phyloP scores from a whole-genome alignment of 2,113 vertebrate genomes.

The Halcyon malimbica region DNA sequence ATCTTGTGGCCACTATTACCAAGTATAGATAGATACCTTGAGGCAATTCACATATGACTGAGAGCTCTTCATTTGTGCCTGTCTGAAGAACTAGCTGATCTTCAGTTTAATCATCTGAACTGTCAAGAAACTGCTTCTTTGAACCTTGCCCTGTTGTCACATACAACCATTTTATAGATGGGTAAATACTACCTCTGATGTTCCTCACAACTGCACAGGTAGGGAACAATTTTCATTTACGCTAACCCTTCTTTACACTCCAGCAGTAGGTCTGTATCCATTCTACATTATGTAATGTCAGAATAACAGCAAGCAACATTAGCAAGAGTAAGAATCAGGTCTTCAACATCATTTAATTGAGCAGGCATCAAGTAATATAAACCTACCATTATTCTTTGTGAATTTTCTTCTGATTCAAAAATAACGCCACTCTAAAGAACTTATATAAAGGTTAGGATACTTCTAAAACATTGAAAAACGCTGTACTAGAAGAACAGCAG shows the following conservation, averaged over 20 bases:
- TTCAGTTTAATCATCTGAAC: background rate
- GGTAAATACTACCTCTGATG: background rate
- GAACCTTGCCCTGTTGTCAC: background rate
- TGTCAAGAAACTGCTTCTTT: background rate
- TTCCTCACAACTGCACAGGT: background rate
- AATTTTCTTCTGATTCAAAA: background rate
- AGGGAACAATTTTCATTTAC: background rate
- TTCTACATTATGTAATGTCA: background rate
- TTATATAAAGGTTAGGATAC: background rate
- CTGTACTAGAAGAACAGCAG: background rate
- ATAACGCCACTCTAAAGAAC: background rate
- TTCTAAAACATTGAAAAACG: background rate
- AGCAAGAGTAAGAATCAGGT: background rate
- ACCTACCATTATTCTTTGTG: background rate
- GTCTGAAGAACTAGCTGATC: background rate
- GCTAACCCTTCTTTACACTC: background rate
- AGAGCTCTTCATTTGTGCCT: background rate
- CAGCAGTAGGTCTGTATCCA: background rate
- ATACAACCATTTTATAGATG: background rate
- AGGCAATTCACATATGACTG: background rate
- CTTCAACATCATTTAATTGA: background rate
- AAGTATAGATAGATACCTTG: background rate
- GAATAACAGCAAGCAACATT: background rate
- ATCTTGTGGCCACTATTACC: background rate
- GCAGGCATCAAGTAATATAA: background rate